Base-by-base conservation (phyloP, 2,113 vertebrate genomes). In the Corvus moneduloides region DNA sequence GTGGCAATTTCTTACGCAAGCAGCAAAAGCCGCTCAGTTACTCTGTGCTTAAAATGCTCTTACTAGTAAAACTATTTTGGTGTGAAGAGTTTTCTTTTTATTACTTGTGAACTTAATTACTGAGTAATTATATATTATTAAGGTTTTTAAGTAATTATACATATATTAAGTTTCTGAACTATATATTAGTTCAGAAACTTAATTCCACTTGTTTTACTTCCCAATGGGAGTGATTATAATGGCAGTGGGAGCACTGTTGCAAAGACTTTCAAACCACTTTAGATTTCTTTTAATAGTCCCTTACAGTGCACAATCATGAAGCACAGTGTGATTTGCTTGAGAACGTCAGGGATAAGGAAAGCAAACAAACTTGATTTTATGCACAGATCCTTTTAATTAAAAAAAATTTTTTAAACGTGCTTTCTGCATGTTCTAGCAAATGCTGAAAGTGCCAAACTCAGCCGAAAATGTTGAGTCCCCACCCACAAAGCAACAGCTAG, bases 221-320 rank as follows among this genome's bases (percentile, higher is more conserved):
- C 23, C 27, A 17, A 0, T 19, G 30, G 51, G 22, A 52, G 33
- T 27, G 44, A 48, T 59, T 55, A 48, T 30, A 79, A 49, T 16
- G 41, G 52, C n/a, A 85, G 32, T 16, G 11, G 49, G 33, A 86
- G 24, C 4, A 7, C 13, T 9, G 28, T 6, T 69, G 64, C 11
- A 28, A 48, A 86, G 61, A 61, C 51, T 80, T 88, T 68, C 41
- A 83, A 86, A 78, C 23, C 15, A 59, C 52, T 13, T 52, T 35
- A 20, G 17, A 33, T 71, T 66, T 49, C 39, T 67, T 54, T 44
- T 30, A 55, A 28, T 11, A 16, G 59, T n/a, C 74, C 32, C n/a
- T 72, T 78, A 20, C 16, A 76, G 39, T 0, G 0, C 24, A 28
- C 2, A 3, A 4, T 58, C 46, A 41, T 3, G 4, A 82, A 72